Conservation (phyloP, 1,140 invertebrate genomes). For the Wiebesia pumilae region DNA sequence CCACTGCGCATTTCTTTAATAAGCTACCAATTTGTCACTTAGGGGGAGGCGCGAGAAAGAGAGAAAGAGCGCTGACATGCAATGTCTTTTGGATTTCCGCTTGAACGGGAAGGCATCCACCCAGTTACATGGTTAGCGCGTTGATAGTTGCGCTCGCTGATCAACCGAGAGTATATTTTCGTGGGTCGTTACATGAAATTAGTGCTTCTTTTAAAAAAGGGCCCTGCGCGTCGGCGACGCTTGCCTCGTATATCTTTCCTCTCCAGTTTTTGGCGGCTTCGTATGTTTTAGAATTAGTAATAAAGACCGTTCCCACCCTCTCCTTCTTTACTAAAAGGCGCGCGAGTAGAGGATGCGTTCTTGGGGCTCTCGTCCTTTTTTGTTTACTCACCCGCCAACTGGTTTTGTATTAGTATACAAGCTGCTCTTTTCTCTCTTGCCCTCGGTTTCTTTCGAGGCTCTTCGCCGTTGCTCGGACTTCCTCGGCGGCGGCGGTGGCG, state of each 20-base stretch:
- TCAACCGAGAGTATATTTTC: too few species aligned
- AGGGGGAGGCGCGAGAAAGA: conserved; percentile 64
- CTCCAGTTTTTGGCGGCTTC: not conserved
- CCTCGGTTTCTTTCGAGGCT: conserved; percentile 30
- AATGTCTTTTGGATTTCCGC: too few species aligned
- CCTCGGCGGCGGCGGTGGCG: not conserved
- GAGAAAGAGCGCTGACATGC: not conserved
- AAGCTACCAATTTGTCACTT: conserved; percentile 84
- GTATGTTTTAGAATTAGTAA: conserved; percentile 68
- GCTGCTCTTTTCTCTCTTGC: conserved; percentile 55
- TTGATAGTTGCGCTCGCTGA: too few species aligned
- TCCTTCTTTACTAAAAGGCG: conserved; percentile 54
- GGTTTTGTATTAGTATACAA: conserved; percentile 71
- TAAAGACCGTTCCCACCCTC: conserved; percentile 62
- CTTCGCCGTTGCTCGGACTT: conserved; percentile 25
- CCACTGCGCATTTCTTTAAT: conserved; percentile 73
- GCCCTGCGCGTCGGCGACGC: too few species aligned
- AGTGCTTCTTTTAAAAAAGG: too few species aligned
- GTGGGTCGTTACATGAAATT: not conserved
- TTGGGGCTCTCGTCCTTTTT: conserved; percentile 71
- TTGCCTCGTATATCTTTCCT: too few species aligned
- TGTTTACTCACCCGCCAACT: conserved; percentile 76
- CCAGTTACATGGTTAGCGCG: too few species aligned
- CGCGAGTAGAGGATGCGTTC: conserved; percentile 58
- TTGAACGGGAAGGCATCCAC: too few species aligned